A percentile compares a stretch with the other conserved stretches of the same genome.
Evolutionary conservation across 2,113 vertebrate genomes (phyloP).

Genomic region (Fregata magnificens): DNA sequence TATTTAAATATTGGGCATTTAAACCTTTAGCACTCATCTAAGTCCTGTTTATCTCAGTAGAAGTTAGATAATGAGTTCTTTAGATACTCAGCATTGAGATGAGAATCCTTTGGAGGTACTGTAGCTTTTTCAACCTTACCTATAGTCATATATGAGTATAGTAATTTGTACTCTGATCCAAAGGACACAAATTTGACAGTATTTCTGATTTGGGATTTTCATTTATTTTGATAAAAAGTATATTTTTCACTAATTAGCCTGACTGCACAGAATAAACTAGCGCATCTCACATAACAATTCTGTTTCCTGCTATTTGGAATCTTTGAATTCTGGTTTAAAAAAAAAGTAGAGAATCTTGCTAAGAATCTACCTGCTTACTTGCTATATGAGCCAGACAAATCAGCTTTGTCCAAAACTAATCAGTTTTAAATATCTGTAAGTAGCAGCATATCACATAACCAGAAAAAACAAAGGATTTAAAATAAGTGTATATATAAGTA

Average conservation of each 20-base stretch:
- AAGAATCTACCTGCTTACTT: neutral
- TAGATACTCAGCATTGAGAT: neutral
- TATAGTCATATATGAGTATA: neutral
- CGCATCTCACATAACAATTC: neutral
- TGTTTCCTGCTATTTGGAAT: neutral
- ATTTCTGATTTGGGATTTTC: neutral
- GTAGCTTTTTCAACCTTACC: neutral
- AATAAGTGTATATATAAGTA: neutral
- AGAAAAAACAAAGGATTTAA: neutral
- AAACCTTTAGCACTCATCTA: neutral
- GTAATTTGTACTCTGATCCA: neutral
- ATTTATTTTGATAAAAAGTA: neutral
- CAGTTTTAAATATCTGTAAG: neutral
- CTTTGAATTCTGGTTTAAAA: neutral
- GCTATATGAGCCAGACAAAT: neutral
- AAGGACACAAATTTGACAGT: neutral
- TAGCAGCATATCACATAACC: neutral
- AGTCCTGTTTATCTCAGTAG: neutral
- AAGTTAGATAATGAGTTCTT: neutral
- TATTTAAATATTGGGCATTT: neutral
- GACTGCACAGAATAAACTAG: neutral
- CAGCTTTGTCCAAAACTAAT: neutral
- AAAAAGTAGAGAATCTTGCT: neutral
- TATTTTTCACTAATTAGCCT: neutral
- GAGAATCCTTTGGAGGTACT: neutral